Base-by-base conservation (phyloP, 1,140 invertebrate genomes). In the Epicauta chinensis region DNA sequence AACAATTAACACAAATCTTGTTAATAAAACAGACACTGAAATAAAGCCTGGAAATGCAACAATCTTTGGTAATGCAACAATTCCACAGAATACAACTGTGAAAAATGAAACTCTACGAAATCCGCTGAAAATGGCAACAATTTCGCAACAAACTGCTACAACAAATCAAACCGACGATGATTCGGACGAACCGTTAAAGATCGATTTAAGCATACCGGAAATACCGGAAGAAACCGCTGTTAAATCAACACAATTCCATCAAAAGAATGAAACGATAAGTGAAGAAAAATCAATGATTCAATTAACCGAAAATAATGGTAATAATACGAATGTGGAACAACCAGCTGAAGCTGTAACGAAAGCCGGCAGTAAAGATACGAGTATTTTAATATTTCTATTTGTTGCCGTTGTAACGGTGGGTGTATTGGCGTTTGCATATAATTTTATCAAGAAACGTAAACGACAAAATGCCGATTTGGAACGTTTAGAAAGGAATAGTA, bases 351-450 rank as follows among this genome's bases (percentile, higher is more conserved):
- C 9, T 6, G 10, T 13, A 16, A 13, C 41, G 12, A 42, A 51
- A 16, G 12, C 32, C 16, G 41, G 48, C 36, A 36, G 46, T 44
- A 43, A 60, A 51, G 56, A 63, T 14, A 60, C 53, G 12, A 65
- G 44, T 6, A 57, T 66, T 5, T 45, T 67, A 3, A 29, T 70
- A 1, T 71, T 71, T 11, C 66, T 78, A 3, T 68, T 78, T 3
- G 69, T 76, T 10, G 71, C 71, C 3, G 72, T 71, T 13, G 69
- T 77, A 60, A 62, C 75, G 13, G 60, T 73, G 14, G 70, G 72
- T 11, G 66, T 73, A 4, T 73, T 70, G 10, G 72, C 68, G 12
- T 71, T 75, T 36, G 67, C 66, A 34, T 74, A 78, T 47, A 78
- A 79, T 37, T 61, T 55, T 35, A 59, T 62, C 31, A 67, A 64